Evolutionary conservation across 2,113 vertebrate species (phyloP), one percentile per base, ranked within the genome.

Genomic region (Osmerus mordax): DNA sequence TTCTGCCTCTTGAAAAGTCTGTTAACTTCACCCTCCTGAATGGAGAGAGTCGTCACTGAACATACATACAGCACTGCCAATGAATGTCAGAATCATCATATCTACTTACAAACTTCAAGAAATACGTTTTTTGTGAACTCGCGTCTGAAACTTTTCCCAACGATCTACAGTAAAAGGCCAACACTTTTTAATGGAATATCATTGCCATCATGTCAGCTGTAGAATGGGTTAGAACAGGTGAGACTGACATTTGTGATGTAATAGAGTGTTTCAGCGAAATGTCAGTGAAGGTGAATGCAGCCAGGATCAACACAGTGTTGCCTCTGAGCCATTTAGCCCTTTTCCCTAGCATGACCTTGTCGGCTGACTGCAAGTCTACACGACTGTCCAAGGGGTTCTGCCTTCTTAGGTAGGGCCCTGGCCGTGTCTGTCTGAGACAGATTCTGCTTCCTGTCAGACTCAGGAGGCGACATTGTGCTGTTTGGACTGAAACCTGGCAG

Each of bases 331-430:
- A 78, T 65, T 73, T 70, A 41, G 62, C 65, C 79, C 58, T 71
- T 77, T 85, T 83, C 86, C 69, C 72, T 68, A 81, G 75, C 75
- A 23, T 85, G 88, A 91, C 88, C 84, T 89, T 89, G 88, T 80
- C 76, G 72, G 85, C 79, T 77, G 70, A 68, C 72, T 86, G 84
- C 78, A 82, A 86, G 78, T 87, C 82, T 80, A 72, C 81, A 71
- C 67, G 71, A 77, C 72, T 86, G 86, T 87, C 81, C 19, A 11
- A 82, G 78, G 86, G 84, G 70, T 78, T 83, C 73, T 66, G 68
- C 79, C 84, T 87, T 69, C 72, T 86, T 77, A 86, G 78, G 69
- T 1, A 53, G 73, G 63, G 74, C 73, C 23, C 58, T 47, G 13
- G 53, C 64, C 47, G 23, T 69, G 76, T 82, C 86, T 80, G 78